These are phyloP conservation scores for Sorex araneus DNA, from an alignment of 2,113 vertebrate genomes.

Conservation along the genomic window DNA sequence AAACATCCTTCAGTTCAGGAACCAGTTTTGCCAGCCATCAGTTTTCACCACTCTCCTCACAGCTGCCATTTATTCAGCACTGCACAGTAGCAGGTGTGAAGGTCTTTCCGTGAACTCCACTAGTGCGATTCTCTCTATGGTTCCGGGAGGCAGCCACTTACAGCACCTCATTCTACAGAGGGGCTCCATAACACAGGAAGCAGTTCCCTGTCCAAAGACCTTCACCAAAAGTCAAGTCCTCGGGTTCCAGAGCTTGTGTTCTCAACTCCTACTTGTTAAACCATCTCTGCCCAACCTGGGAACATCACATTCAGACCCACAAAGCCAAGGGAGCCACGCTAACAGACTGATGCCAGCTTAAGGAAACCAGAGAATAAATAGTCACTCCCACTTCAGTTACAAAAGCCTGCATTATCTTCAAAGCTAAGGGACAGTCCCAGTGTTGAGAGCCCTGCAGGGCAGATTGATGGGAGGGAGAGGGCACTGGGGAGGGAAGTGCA, in stretches of 20 bases:
- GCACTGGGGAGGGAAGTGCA: too few species aligned
- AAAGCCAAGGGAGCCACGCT: background rate
- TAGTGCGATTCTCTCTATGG: background rate
- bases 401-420: background rate
- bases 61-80: background rate
- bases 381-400: background rate
- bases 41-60: background rate
- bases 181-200: background rate
- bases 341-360: background rate
- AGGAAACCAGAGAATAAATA: constrained; percentile 28
- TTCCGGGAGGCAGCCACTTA: background rate
- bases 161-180: background rate
- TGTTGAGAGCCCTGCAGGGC: too few species aligned
- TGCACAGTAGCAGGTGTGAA: constrained; percentile 24
- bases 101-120: constrained; percentile 21
- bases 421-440: background rate
- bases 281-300: background rate
- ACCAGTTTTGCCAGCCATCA: background rate
- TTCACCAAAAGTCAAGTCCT: background rate
- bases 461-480: too few species aligned
- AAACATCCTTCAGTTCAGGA: constrained; percentile 22
- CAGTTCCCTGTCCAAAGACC: background rate
- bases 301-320: background rate
- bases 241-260: background rate
- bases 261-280: background rate